Percentiles rank a stretch among this genome's conserved stretches.
phyloP scores from a whole-genome alignment of 2,888 invertebrate genomes.

The Drosophila meridiana region DNA sequence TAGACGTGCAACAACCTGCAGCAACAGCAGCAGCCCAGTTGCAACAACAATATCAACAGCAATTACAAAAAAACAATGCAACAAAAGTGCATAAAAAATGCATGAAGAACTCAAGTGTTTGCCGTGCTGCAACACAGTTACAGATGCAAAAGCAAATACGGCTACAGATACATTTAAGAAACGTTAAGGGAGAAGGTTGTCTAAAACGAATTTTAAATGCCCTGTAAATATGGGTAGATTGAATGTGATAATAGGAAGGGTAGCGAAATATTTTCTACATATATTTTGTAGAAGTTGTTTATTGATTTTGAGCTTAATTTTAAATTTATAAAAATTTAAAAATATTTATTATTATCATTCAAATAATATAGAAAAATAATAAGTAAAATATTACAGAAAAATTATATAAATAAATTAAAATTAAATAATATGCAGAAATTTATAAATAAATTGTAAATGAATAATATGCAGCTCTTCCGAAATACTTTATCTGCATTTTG shows the following conservation, averaged over 20 bases:
- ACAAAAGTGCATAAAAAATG: slow-evolving; percentile 61
- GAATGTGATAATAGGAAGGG: neutral
- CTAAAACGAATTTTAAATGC: neutral
- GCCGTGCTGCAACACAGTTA: slow-evolving; percentile 42
- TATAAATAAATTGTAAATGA: no score
- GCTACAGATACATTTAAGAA: slow-evolving; percentile 27
- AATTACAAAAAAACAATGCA: slow-evolving; percentile 51
- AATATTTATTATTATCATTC: no score
- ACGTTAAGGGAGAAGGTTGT: neutral
- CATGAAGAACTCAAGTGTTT: slow-evolving; percentile 71
- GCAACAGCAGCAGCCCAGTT: slow-evolving; percentile 48
- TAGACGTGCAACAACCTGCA: slow-evolving; percentile 74
- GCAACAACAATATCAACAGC: slow-evolving; percentile 60
- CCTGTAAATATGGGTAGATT: neutral
- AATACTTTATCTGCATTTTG: no score
- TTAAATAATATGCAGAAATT: no score
- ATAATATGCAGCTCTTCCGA: no score
- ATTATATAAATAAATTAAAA: no score
- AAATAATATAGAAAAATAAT: no score
- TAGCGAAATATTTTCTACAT: neutral
- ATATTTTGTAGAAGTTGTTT: no score
- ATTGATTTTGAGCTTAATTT: no score
- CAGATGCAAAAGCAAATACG: slow-evolving; percentile 36
- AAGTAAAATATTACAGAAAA: no score
- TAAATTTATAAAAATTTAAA: no score